phyloP scores from a whole-genome alignment of 2,888 invertebrate genomes.

The Tenthredo notha region DNA sequence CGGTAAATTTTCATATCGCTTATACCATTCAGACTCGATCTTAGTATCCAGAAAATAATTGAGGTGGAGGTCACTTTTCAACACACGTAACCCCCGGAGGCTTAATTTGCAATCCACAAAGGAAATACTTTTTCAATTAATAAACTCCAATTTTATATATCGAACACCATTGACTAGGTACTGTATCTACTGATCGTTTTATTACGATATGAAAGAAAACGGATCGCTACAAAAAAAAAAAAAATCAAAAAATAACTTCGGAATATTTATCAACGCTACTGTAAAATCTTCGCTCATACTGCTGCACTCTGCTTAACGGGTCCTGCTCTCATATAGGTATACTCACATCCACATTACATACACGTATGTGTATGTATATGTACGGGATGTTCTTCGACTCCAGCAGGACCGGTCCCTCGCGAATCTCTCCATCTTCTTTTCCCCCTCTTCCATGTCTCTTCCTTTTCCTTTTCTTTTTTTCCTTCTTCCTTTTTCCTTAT shows the following conservation, averaged over 20 bases:
- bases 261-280: neutral
- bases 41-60: neutral
- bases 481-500: constrained; percentile 49
- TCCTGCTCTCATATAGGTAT: neutral
- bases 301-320: constrained; percentile 4
- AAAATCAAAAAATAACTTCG: neutral
- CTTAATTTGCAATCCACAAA: neutral
- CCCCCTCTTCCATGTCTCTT: constrained; percentile 58
- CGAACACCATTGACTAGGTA: too few species aligned
- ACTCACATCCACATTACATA: neutral
- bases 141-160: neutral
- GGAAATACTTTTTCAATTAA: neutral
- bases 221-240: neutral
- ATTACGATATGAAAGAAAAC: neutral
- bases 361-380: neutral
- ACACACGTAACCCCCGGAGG: neutral
- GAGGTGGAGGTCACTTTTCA: neutral
- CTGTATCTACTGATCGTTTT: neutral
- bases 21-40: neutral
- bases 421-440: constrained; percentile 55
- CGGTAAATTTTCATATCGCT: constrained; percentile 29
- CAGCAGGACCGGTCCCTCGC: constrained; percentile 52
- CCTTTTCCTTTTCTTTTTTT: constrained; percentile 22
- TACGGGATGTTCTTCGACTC: constrained; percentile 31
- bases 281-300: neutral